These are phyloP conservation scores for Apamea monoglypha DNA, from an alignment of 2,888 invertebrate genomes.

Conservation along the genomic window DNA sequence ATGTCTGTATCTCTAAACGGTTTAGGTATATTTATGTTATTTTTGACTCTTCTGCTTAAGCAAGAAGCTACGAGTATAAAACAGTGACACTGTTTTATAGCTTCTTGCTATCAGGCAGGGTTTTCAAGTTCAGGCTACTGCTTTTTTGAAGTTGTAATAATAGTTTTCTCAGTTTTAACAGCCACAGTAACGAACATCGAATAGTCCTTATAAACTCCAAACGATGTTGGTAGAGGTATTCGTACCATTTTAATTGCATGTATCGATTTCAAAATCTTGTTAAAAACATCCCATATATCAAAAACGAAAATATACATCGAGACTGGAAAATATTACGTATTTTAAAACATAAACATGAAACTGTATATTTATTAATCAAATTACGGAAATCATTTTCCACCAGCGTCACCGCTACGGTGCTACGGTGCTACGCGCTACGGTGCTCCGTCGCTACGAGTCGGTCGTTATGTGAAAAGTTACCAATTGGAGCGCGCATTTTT, in stretches of 20 bases:
- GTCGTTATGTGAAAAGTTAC: constrained; percentile 57
- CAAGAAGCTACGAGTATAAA: no score
- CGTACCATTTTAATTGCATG: constrained; percentile 1
- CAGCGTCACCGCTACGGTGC: constrained; percentile 45
- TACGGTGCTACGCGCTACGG: constrained; percentile 41
- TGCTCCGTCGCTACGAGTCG: constrained; percentile 45
- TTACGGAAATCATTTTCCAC: constrained; percentile 56
- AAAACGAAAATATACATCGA: background rate
- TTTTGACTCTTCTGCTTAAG: no score
- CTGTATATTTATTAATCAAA: constrained; percentile 46
- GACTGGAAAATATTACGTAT: background rate
- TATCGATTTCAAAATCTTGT: constrained; percentile 3
- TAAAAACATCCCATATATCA: background rate
- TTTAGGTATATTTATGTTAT: background rate
- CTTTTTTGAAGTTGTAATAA: background rate
- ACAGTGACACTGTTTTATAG: no score
- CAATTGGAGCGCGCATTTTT: constrained; percentile 69
- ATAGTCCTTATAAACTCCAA: background rate
- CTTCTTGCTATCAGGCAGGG: no score
- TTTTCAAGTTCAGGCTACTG: background rate
- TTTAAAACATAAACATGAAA: constrained; percentile 21
- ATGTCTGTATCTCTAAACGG: background rate
- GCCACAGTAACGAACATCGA: background rate
- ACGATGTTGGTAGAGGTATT: background rate
- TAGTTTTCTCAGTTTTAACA: background rate